A percentile compares a stretch with the other conserved stretches of the same genome.
These are phyloP conservation scores for Eristalinus sepulchralis DNA, from an alignment of 2,888 invertebrate species.

Conservation along the genomic window DNA sequence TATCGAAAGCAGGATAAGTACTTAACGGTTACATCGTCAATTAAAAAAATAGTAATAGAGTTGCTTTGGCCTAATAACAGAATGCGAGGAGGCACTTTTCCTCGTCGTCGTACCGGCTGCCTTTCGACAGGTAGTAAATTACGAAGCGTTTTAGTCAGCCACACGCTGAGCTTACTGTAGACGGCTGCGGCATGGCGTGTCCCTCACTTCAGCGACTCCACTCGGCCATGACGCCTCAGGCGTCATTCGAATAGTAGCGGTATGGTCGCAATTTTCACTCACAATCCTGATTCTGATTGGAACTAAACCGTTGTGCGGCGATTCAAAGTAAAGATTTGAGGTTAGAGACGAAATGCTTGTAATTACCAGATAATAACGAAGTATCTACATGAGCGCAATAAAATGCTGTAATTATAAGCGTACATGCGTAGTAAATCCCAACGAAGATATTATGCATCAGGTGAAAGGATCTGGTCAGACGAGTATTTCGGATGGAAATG, in stretches of 20 bases:
- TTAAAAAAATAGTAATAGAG: slow-evolving; percentile 37
- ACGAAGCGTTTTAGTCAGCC: slow-evolving; percentile 28
- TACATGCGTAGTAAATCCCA: neutral
- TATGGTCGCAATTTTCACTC: slow-evolving; percentile 39
- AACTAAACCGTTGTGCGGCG: slow-evolving; percentile 43
- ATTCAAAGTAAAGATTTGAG: slow-evolving; percentile 47
- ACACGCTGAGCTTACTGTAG: slow-evolving; percentile 30
- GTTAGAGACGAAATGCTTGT: slow-evolving; percentile 35
- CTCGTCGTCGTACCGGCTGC: neutral
- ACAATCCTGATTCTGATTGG: slow-evolving; percentile 53
- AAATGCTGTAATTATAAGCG: slow-evolving; percentile 17
- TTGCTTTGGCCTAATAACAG: slow-evolving; percentile 45
- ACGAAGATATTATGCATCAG: neutral
- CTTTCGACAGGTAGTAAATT: slow-evolving; percentile 31
- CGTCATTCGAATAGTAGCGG: slow-evolving; percentile 14
- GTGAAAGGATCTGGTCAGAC: slow-evolving; percentile 31
- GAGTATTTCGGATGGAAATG: neutral
- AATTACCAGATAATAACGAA: slow-evolving; percentile 38
- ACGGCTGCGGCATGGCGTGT: slow-evolving; percentile 12
- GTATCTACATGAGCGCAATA: slow-evolving; percentile 22
- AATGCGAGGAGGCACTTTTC: slow-evolving; percentile 2
- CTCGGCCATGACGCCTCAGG: slow-evolving; percentile 16
- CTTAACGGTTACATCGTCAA: slow-evolving; percentile 37
- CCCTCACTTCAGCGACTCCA: slow-evolving; percentile 1
- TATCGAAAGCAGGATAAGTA: slow-evolving; percentile 17